phyloP scores from a whole-genome alignment of 2,113 vertebrate species.

The Malaclemys terrapin region DNA sequence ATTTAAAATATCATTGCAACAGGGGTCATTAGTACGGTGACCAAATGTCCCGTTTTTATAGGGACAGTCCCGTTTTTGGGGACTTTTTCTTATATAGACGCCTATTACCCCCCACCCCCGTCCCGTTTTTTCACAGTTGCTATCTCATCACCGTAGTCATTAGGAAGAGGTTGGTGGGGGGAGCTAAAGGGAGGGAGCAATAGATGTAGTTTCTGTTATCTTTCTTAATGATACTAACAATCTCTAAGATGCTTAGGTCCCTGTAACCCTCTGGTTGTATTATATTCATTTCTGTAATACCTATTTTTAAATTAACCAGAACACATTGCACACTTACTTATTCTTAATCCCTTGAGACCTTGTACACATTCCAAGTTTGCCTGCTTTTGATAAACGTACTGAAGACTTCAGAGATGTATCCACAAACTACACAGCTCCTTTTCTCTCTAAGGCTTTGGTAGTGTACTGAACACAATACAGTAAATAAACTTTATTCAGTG shows the following conservation, averaged over 20 bases:
- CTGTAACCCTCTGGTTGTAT: background rate
- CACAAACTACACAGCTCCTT: constrained; percentile 18
- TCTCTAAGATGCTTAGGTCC: background rate
- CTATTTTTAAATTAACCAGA: background rate
- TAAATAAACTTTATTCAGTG: constrained; percentile 13
- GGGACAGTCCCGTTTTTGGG: too few relatives aligned
- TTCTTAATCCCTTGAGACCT: background rate
- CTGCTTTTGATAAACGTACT: background rate
- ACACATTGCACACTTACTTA: constrained; percentile 34
- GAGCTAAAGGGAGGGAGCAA: background rate
- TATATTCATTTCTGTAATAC: background rate
- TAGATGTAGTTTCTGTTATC: background rate
- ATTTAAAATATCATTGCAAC: background rate
- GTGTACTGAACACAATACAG: accelerated
- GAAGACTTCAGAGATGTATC: constrained; percentile 32
- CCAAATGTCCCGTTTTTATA: too few relatives aligned
- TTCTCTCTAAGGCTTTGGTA: background rate
- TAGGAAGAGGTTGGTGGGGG: too few relatives aligned
- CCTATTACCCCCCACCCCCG: too few relatives aligned
- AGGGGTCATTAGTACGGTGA: background rate
- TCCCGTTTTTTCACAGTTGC: too few relatives aligned
- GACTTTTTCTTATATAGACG: too few relatives aligned
- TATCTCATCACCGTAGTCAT: background rate
- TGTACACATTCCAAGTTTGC: background rate
- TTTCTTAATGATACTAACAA: background rate